Conservation (phyloP, 2,888 invertebrate genomes). For the Aelia acuminata region DNA sequence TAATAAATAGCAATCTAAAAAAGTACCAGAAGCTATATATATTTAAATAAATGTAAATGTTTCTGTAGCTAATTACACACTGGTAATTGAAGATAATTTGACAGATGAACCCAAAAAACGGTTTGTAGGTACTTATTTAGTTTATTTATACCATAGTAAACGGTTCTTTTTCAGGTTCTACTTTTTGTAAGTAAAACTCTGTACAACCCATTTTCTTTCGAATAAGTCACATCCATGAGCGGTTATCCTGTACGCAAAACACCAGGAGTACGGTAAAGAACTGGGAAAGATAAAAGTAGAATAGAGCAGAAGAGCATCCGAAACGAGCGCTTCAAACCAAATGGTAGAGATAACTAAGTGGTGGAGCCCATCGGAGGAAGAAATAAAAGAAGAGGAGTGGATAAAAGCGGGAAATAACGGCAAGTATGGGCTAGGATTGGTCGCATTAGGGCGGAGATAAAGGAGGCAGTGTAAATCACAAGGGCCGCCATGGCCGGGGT, state of each 20-base stretch:
- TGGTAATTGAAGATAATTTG: too few species aligned
- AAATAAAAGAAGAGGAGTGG: slow-evolving; percentile 29
- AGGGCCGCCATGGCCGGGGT: slow-evolving; percentile 33
- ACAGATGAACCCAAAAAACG: too few species aligned
- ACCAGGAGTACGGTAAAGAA: background rate
- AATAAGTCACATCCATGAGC: background rate
- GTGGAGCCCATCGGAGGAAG: slow-evolving; percentile 22
- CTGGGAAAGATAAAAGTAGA: background rate
- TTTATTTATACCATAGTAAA: too few species aligned
- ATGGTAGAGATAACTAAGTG: slow-evolving; percentile 29
- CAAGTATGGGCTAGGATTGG: slow-evolving; percentile 16
- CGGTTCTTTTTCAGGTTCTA: background rate
- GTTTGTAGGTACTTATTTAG: too few species aligned
- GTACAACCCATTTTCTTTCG: background rate
- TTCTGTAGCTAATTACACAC: too few species aligned
- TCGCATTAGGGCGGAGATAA: slow-evolving; percentile 27
- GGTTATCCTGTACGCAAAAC: background rate
- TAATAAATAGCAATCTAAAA: too few species aligned
- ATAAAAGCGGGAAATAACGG: slow-evolving; percentile 17
- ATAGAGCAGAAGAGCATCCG: background rate
- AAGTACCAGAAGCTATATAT: too few species aligned
- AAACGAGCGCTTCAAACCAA: slow-evolving; percentile 27
- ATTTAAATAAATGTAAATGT: too few species aligned
- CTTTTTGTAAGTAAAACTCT: background rate
- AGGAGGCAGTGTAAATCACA: slow-evolving; percentile 34